Percentiles rank a stretch among this genome's conserved stretches.
Conservation (phyloP, 2,797 vertebrate species). For the Oryzias sinensis region DNA sequence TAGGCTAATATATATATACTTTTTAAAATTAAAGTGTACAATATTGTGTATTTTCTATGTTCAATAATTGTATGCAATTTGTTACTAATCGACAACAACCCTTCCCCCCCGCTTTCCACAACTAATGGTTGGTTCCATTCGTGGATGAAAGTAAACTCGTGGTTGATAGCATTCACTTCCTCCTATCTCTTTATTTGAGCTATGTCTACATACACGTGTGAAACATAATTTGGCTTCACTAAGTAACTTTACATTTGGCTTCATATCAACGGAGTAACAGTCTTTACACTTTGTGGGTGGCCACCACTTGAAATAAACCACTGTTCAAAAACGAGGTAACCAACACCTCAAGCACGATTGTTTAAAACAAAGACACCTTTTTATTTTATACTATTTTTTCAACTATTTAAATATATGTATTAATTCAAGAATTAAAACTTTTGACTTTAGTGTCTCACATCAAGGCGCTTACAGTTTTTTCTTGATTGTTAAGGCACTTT, state of each 20-base stretch:
- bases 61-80: neutral
- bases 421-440: too few species aligned
- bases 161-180: neutral
- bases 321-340: neutral
- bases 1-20: neutral
- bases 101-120: conserved; percentile 16
- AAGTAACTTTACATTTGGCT: conserved; percentile 18
- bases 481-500: too few species aligned
- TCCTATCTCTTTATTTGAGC: neutral
- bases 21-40: neutral
- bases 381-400: too few species aligned
- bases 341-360: too few species aligned
- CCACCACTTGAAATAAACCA: neutral
- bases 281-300: neutral
- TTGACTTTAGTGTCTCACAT: too few species aligned
- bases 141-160: conserved; percentile 30
- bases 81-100: fast-evolving
- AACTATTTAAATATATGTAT: too few species aligned
- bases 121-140: conserved; percentile 43
- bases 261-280: neutral
- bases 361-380: too few species aligned
- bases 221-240: neutral
- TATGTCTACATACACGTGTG: neutral
- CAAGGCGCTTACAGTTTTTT: too few species aligned
- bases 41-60: neutral